These are phyloP conservation scores for Dorcus hopei DNA, from an alignment of 2,888 invertebrate genomes.

Conservation along the genomic window DNA sequence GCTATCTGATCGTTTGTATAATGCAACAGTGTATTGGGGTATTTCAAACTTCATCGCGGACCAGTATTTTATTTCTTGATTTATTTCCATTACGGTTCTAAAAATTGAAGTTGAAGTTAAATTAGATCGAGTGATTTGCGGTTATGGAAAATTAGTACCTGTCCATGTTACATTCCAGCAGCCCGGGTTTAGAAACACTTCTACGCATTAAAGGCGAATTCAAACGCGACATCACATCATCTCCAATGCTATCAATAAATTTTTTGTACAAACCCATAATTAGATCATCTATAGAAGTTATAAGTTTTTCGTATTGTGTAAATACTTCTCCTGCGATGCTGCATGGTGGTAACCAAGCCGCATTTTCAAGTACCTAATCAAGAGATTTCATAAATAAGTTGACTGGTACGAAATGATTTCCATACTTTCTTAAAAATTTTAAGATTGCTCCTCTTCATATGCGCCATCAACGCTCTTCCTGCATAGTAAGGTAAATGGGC, in stretches of 20 bases:
- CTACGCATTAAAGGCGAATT: constrained; percentile 72
- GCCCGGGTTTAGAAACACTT: constrained; percentile 60
- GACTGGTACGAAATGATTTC: background rate
- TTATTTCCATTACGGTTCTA: constrained; percentile 64
- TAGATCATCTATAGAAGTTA: constrained; percentile 57
- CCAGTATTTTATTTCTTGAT: constrained; percentile 73
- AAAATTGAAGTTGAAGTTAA: constrained; percentile 26
- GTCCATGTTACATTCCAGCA: constrained; percentile 79
- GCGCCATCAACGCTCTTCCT: constrained; percentile 67
- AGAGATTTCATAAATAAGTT: background rate
- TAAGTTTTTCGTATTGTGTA: constrained; percentile 62
- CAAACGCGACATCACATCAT: constrained; percentile 57
- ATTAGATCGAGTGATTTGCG: background rate
- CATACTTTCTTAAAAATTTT: constrained; percentile 57
- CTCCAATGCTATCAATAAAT: constrained; percentile 57
- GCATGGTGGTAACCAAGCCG: constrained; percentile 75
- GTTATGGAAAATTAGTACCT: constrained; percentile 48
- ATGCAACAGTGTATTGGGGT: constrained; percentile 63
- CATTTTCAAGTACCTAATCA: constrained; percentile 62
- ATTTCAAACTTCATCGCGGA: constrained; percentile 66
- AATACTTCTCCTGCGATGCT: constrained; percentile 70
- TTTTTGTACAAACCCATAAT: constrained; percentile 55
- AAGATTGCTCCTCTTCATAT: constrained; percentile 64
- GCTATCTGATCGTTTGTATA: constrained; percentile 59
- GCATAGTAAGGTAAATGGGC: constrained; percentile 68